Evolutionary conservation across 2,888 invertebrate genomes (phyloP).

Genomic region (Melanostoma mellinum): DNA sequence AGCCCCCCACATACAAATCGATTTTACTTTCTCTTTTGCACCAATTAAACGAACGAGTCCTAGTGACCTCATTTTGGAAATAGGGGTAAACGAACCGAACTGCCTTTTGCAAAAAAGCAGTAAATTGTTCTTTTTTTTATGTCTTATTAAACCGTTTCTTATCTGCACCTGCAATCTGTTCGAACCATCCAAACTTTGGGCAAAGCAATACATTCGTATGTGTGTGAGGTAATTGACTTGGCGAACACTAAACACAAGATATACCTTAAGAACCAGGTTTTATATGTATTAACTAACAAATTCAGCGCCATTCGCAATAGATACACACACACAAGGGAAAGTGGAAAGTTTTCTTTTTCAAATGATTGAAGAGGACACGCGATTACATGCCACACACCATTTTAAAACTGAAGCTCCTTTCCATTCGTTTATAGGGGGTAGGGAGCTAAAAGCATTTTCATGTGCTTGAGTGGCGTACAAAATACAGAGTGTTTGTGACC

Average conservation of each 20-base stretch:
- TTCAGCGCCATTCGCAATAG: not conserved
- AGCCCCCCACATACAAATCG: conserved; percentile 7
- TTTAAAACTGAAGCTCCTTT: conserved; percentile 17
- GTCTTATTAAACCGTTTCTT: not conserved
- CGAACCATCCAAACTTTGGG: not conserved
- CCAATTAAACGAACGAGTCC: conserved; percentile 5
- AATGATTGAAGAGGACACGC: conserved; percentile 58
- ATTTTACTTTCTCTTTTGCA: conserved; percentile 10
- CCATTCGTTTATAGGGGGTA: not conserved
- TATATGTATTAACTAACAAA: not conserved
- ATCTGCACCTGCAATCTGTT: not conserved
- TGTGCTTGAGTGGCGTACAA: not conserved
- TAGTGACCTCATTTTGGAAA: conserved; percentile 31
- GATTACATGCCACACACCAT: conserved; percentile 48
- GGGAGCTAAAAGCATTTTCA: conserved; percentile 14
- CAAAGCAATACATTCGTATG: not conserved
- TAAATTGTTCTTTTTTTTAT: conserved; percentile 14
- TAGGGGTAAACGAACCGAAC: conserved; percentile 41
- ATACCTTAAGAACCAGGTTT: no score
- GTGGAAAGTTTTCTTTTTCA: conserved; percentile 23
- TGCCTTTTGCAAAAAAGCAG: not conserved
- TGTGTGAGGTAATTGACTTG: conserved; percentile 38
- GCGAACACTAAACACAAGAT: conserved; percentile 15
- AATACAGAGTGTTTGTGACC: not conserved
- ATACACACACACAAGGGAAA: not conserved